Percentiles rank a stretch among this genome's conserved stretches.
Evolutionary conservation across 2,113 vertebrate genomes (phyloP).

Genomic region (Theristicus caerulescens): DNA sequence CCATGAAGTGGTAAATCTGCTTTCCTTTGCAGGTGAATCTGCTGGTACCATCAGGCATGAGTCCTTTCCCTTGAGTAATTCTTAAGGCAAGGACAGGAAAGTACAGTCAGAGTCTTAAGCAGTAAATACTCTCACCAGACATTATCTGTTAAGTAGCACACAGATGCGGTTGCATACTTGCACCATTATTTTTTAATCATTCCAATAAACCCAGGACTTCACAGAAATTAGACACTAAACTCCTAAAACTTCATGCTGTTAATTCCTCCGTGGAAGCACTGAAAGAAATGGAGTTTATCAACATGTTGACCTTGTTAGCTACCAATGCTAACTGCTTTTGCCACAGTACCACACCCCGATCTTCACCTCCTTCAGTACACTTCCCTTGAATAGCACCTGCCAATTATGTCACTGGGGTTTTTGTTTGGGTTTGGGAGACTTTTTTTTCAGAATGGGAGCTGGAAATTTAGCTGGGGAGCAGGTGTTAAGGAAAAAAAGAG

Average conservation of each 20-base stretch:
- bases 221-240: neutral
- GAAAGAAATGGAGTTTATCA: neutral
- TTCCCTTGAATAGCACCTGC: neutral
- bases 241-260: neutral
- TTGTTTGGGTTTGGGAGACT: neutral
- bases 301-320: neutral
- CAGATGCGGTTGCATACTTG: neutral
- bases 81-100: slow-evolving; percentile 50
- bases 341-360: fast-evolving
- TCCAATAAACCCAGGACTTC: neutral
- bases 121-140: neutral
- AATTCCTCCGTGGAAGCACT: neutral
- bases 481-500: neutral
- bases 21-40: slow-evolving; percentile 83
- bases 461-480: neutral
- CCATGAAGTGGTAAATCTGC: slow-evolving; percentile 81
- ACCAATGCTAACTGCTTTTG: neutral
- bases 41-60: slow-evolving; percentile 90
- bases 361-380: neutral
- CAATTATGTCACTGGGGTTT: neutral
- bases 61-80: slow-evolving; percentile 80
- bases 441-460: neutral
- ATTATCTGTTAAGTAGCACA: neutral
- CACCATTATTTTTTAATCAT: neutral
- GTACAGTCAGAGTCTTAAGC: neutral